Evolutionary conservation across 2,888 invertebrate species (phyloP), one percentile per base, ranked within the genome.

Genomic region (Oligia strigilis): DNA sequence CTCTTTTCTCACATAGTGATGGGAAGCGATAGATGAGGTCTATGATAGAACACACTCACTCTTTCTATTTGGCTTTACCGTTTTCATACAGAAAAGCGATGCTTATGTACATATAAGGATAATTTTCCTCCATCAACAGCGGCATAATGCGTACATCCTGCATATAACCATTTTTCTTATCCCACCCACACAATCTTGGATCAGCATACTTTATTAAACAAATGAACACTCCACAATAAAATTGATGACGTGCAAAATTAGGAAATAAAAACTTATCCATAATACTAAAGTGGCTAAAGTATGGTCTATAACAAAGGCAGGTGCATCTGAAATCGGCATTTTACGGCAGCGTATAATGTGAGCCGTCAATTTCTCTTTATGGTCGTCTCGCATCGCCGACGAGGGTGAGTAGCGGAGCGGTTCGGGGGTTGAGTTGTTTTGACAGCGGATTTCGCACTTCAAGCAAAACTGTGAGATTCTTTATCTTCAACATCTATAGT

Each of bases 321-420:
- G 92, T 93, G 93, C 94, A 93, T 93, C 89, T 84, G 78, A 93
- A 93, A 93, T 91, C 92, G 90, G 89, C 90, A 90, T 92, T 94
- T 93, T 94, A 95, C 91, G 93, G 92, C 91, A 84, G 83, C 87
- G 90, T 92, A 90, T 94, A 94, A 94, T 94, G 92, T 88, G 89
- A 90, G 91, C 90, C 94, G 94, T 94, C 95, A 94, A 95, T 95
- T 94, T 92, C 90, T 91, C 91, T 95, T 95, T 95, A 95, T 93
- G 92, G 87, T 87, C 87, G 93, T 92, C 90, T 89, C 93, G 93
- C 93, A 89, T 91, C 92, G 91, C 76, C 83, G 88, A 87, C 55
- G 78, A 81, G 89, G 91, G 91, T 91, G 91, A 78, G 82, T 89
- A 92, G 87, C 91, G 84, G 87, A 91, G 89, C 92, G 92, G 78